phyloP scores from a whole-genome alignment of 2,888 invertebrate species.

The Stegana nigrithorax region DNA sequence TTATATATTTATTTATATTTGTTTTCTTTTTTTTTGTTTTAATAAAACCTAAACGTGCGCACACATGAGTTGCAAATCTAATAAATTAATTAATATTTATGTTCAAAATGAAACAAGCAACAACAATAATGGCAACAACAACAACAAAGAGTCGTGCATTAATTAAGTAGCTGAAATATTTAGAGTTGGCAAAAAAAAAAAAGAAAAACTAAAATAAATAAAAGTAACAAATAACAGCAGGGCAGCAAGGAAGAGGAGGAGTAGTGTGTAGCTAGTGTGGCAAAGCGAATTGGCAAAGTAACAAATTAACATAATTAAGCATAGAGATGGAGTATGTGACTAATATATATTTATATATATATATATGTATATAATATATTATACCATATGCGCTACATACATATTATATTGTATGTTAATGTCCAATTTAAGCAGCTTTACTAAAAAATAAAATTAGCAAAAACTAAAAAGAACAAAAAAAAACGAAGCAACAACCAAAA shows the following conservation, averaged over 20 bases:
- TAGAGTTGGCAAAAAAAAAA: neutral
- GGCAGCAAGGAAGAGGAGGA: too few species aligned
- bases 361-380: constrained; percentile 19
- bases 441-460: constrained; percentile 13
- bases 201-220: neutral
- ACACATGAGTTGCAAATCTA: too few species aligned
- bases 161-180: constrained; percentile 6
- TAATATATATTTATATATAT: neutral
- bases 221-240: neutral
- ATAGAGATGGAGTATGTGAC: neutral
- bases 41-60: too few species aligned
- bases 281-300: too few species aligned
- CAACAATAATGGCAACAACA: neutral
- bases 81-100: too few species aligned
- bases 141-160: constrained; percentile 4
- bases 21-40: neutral
- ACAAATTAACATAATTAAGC: constrained; percentile 6
- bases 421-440: constrained; percentile 18
- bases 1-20: neutral
- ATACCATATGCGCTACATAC: neutral
- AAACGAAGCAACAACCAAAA: constrained; percentile 3
- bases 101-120: neutral
- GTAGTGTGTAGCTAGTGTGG: neutral
- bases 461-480: constrained; percentile 13
- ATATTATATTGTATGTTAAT: neutral